Percentiles rank a stretch among this genome's conserved stretches.
Conservation (phyloP, 1,140 invertebrate genomes). For the Kradibia gibbosae region DNA sequence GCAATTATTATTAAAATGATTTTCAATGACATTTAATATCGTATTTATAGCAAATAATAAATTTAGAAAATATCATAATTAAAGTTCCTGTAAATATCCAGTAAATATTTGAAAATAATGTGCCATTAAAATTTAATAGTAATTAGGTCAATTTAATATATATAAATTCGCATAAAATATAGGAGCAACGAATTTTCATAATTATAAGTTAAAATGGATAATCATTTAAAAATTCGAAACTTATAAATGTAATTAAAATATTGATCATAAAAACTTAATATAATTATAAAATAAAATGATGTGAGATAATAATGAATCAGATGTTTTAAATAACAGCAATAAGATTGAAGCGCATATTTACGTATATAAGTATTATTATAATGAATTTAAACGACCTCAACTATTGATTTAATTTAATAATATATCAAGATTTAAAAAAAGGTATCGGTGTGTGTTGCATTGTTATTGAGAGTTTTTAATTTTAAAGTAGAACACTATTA, state of each 20-base stretch:
- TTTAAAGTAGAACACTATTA: not conserved
- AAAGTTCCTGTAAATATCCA: not conserved
- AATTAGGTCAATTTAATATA: not conserved
- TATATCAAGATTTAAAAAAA: not conserved
- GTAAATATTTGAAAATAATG: constrained; percentile 16
- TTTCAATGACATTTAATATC: constrained; percentile 2
- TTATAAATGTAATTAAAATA: not conserved
- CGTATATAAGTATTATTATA: not conserved
- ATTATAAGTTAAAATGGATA: not conserved
- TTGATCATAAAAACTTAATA: too few species aligned
- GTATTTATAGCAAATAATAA: constrained; percentile 1
- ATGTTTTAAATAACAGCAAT: not conserved
- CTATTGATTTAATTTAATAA: not conserved
- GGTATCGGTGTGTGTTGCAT: not conserved
- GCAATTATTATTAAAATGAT: not conserved
- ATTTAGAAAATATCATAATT: constrained; percentile 4
- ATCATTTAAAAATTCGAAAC: not conserved
- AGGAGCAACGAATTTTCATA: not conserved
- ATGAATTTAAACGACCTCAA: not conserved
- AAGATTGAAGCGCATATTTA: not conserved
- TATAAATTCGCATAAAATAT: not conserved
- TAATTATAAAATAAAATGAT: too few species aligned
- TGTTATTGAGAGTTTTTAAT: not conserved
- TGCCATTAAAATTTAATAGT: constrained; percentile 6
- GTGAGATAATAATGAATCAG: not conserved